A percentile compares a stretch with the other conserved stretches of the same genome.
Evolutionary conservation across 2,113 vertebrate genomes (phyloP).

Genomic region (Zosterops borbonicus): DNA sequence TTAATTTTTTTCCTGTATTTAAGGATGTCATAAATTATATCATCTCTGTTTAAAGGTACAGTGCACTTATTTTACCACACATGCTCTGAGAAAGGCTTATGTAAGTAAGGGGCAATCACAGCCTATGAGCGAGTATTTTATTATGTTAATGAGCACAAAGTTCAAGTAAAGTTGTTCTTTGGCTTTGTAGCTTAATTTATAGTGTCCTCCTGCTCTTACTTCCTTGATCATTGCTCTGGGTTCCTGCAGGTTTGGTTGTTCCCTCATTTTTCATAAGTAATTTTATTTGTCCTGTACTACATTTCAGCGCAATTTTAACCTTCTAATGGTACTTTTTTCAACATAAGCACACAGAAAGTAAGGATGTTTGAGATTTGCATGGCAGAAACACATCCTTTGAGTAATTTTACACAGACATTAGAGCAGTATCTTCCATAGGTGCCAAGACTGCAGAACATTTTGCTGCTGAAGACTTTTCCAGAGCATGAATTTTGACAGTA

Average conservation of each 20-base stretch:
- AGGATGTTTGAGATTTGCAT: neutral
- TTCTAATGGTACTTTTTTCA: neutral
- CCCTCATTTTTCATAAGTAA: neutral
- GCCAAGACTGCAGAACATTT: neutral
- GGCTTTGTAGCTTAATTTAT: neutral
- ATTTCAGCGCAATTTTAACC: neutral
- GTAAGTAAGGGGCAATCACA: neutral
- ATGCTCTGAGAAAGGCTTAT: neutral
- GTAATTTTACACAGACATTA: neutral
- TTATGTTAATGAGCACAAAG: neutral
- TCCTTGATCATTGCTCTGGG: neutral
- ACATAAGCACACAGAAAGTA: neutral
- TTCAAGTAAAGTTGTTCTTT: neutral
- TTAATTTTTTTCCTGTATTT: neutral
- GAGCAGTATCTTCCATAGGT: neutral
- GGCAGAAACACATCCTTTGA: neutral
- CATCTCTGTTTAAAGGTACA: neutral
- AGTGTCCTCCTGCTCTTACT: neutral
- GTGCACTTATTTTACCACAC: neutral
- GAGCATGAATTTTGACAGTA: neutral
- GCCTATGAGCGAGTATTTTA: neutral
- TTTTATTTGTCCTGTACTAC: neutral
- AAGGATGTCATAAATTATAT: neutral
- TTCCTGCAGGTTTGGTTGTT: neutral
- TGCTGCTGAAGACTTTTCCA: neutral